Base-by-base conservation (phyloP, 2,113 vertebrate species). In the Diphyllodes magnificus region DNA sequence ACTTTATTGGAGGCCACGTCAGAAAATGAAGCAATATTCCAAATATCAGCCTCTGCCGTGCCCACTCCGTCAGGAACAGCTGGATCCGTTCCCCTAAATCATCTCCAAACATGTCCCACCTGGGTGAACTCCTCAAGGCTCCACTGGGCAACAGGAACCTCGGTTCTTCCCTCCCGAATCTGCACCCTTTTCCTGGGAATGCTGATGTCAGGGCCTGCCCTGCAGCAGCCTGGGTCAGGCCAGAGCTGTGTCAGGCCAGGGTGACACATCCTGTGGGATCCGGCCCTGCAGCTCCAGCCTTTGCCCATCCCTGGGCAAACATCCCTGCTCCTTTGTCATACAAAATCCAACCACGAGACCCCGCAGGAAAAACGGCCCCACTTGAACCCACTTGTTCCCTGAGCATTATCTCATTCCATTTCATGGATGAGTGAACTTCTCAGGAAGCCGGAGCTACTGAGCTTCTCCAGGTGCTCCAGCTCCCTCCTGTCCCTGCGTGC, bases 81-180 rank as follows among this genome's bases (percentile, higher is more conserved):
- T 44, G 50, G 64, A 35, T 45, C 63, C 25, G 21, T 25, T 64
- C 45, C 40, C 59, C 61, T 54, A 82, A 39, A 71, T 25, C 69
- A 59, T 39, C 49, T n/a, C 49, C 6, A 12, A 66, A 40, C 0
- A 0, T 6, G 15, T 33, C 44, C n/a, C 2, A 0, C 22, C 40
- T 42, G 27, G 24, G 7, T 24, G 20, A 10, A 3, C 28, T 53
- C 69, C 45, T 47, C 9, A 93, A 82, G 31, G 68, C 20, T 57
- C 65, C 59, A 2, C 0, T 3, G 23, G 53, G 15, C 40, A 35
- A 10, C 0, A 3, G 35, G 44, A 78, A 35, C 25, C 51, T 68
- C 0, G 0, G 31, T 8, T 47, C 33, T 72, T 44, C 53, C 22
- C 33, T 78, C 23, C 13, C 2, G 9, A 8, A 19, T 47, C 33